These are phyloP conservation scores for Dermolepida albohirtum DNA, from an alignment of 2,888 invertebrate species.

Conservation along the genomic window DNA sequence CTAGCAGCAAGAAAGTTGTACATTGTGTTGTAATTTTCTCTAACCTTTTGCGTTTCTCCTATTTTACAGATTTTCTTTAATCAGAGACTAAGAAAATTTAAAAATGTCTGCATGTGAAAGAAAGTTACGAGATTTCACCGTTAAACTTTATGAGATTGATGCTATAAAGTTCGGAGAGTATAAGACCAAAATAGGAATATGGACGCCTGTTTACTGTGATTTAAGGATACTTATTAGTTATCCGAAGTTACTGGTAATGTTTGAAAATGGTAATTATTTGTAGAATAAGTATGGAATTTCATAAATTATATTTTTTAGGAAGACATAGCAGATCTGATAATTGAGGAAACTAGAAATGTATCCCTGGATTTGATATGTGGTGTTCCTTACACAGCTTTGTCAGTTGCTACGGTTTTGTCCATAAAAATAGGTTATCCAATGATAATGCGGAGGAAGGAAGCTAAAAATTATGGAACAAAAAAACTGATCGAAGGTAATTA, in stretches of 20 bases:
- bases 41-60: too few species aligned
- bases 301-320: conserved; percentile 64
- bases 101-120: conserved; percentile 53
- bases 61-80: too few species aligned
- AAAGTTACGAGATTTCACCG: conserved; percentile 72
- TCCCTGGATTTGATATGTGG: too few species aligned
- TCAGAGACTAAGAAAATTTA: too few species aligned
- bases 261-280: conserved; percentile 72
- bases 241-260: conserved; percentile 88
- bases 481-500: conserved; percentile 93
- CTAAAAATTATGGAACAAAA: conserved; percentile 95
- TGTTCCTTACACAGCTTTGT: conserved; percentile 97
- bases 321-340: conserved; percentile 71
- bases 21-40: too few species aligned
- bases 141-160: conserved; percentile 78
- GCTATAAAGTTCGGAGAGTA: conserved; percentile 96
- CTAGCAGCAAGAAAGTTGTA: too few species aligned
- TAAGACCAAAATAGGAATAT: conserved; percentile 90
- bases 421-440: conserved; percentile 81
- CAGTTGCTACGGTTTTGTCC: conserved; percentile 89
- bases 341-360: conserved; percentile 62
- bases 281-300: background rate
- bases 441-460: conserved; percentile 93
- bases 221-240: conserved; percentile 91
- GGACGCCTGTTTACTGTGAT: conserved; percentile 96